Evolutionary conservation across 2,113 vertebrate species (phyloP).

Genomic region (Microcebus ravelobensis): DNA sequence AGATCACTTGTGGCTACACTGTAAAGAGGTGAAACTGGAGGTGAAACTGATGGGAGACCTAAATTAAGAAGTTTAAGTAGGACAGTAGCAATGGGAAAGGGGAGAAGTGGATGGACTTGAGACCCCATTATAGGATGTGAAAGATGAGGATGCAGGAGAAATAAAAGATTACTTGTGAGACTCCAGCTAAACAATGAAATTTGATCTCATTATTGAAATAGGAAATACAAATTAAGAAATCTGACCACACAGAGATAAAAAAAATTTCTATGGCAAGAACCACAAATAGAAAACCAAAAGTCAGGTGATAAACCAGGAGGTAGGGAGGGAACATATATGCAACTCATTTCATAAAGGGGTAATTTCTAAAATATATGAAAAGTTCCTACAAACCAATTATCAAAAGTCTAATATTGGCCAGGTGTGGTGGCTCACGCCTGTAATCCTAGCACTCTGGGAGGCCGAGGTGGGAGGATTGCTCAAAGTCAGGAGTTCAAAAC

Average conservation of each 20-base stretch:
- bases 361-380: too few relatives aligned
- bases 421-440: too few relatives aligned
- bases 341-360: neutral
- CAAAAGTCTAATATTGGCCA: neutral
- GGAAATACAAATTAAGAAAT: neutral
- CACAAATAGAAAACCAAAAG: conserved; percentile 14
- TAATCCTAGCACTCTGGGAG: too few relatives aligned
- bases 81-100: neutral
- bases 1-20: neutral
- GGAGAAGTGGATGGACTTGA: neutral
- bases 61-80: neutral
- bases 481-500: too few relatives aligned
- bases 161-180: neutral
- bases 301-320: neutral
- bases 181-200: neutral
- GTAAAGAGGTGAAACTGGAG: neutral
- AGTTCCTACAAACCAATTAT: neutral
- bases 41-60: neutral
- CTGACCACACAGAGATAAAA: neutral
- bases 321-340: neutral
- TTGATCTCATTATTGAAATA: neutral
- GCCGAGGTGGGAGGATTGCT: too few relatives aligned
- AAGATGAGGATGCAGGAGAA: neutral
- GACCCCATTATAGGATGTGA: neutral
- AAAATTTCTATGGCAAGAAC: neutral